Percentiles rank a stretch among this genome's conserved stretches.
Conservation (phyloP, 2,888 invertebrate species). For the Perdita meconis region DNA sequence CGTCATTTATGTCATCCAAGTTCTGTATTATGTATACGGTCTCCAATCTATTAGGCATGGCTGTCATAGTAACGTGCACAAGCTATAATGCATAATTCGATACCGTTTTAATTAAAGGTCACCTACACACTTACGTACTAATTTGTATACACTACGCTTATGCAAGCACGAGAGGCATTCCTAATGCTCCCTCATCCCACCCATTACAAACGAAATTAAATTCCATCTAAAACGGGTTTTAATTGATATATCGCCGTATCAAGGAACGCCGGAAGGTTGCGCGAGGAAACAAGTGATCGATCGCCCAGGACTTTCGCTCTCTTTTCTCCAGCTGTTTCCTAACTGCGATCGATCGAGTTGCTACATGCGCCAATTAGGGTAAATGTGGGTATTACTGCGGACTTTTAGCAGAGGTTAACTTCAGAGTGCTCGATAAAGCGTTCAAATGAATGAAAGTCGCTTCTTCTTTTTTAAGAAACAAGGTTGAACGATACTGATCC, state of each 20-base stretch:
- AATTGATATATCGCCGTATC: slow-evolving; percentile 37
- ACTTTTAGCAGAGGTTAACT: too few relatives aligned
- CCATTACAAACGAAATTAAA: slow-evolving; percentile 18
- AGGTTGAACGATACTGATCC: too few relatives aligned
- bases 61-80: not conserved
- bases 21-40: not conserved
- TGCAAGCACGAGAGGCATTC: slow-evolving; percentile 27
- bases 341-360: slow-evolving; percentile 36
- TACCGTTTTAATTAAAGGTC: slow-evolving; percentile 37
- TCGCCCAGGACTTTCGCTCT: slow-evolving; percentile 56
- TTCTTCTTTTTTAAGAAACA: too few relatives aligned
- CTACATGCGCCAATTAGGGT: slow-evolving; percentile 46
- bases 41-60: not conserved
- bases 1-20: too few relatives aligned
- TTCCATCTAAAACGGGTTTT: slow-evolving; percentile 21
- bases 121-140: slow-evolving; percentile 17
- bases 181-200: slow-evolving; percentile 6
- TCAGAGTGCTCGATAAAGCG: too few relatives aligned
- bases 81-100: slow-evolving; percentile 4
- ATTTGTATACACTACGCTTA: slow-evolving; percentile 25
- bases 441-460: too few relatives aligned
- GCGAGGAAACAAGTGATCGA: slow-evolving; percentile 48
- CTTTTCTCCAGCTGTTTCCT: slow-evolving; percentile 24
- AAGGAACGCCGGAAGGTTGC: slow-evolving; percentile 8
- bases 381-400: too few relatives aligned